Conservation (phyloP, 2,797 vertebrate species). For the Eulemur mongoz region DNA sequence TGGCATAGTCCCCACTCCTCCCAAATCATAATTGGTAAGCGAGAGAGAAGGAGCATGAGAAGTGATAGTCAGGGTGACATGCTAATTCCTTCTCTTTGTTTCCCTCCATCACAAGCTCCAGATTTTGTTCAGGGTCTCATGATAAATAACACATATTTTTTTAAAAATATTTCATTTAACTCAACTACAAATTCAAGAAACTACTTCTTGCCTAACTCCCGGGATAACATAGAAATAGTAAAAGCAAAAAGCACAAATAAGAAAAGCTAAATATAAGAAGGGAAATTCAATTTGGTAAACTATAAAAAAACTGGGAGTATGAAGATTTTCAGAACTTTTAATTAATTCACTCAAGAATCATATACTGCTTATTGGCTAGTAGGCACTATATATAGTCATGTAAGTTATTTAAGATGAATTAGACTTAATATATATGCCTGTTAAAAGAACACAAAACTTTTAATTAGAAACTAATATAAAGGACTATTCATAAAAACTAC, state of each 20-base stretch:
- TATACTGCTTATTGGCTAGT: background rate
- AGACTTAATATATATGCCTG: background rate
- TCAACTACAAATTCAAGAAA: constrained; percentile 48
- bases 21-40: background rate
- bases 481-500: constrained; percentile 18
- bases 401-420: constrained; percentile 15
- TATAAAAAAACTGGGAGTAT: constrained; percentile 13
- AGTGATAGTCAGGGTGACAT: background rate
- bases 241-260: constrained; percentile 8
- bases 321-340: background rate
- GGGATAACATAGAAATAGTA: constrained; percentile 37
- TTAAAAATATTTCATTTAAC: background rate
- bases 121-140: constrained; percentile 15
- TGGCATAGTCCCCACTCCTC: background rate
- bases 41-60: background rate
- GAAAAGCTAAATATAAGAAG: constrained; percentile 40
- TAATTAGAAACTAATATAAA: constrained; percentile 36
- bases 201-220: constrained; percentile 35
- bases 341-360: constrained; percentile 44
- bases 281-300: background rate
- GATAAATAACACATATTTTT: constrained; percentile 44
- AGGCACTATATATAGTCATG: background rate
- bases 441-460: background rate
- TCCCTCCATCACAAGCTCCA: background rate
- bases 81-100: background rate